phyloP scores from a whole-genome alignment of 2,113 vertebrate species.

The Fregetta grallaria region DNA sequence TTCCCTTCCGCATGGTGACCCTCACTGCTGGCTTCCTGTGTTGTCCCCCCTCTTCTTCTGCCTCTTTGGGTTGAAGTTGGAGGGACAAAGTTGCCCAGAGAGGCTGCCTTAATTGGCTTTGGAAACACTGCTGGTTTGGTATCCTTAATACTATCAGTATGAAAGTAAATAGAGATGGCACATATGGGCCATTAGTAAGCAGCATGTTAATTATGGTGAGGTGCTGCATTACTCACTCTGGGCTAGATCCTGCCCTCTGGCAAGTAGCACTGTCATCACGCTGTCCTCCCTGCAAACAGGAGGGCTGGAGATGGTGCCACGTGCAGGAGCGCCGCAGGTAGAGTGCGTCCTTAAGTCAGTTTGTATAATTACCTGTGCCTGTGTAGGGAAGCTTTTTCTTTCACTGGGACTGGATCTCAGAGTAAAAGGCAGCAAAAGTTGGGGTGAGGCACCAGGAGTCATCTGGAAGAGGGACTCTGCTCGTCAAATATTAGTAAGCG shows the following conservation, averaged over 20 bases:
- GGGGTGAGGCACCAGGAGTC: not conserved
- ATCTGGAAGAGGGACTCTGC: not conserved
- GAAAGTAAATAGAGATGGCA: slow-evolving; percentile 23
- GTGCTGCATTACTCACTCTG: slow-evolving; percentile 16
- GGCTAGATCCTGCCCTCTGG: slow-evolving; percentile 29
- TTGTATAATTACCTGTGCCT: not conserved
- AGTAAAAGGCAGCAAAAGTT: not conserved
- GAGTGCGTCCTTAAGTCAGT: rapidly evolving
- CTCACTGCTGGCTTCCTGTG: not conserved
- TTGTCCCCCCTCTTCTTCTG: not conserved
- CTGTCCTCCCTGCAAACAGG: not conserved
- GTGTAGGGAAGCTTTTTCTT: not conserved
- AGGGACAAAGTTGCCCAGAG: not conserved
- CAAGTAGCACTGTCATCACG: not conserved
- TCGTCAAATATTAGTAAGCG: not conserved
- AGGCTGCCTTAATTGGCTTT: not conserved
- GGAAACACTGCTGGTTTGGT: not conserved
- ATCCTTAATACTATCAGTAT: not conserved
- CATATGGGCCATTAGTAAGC: slow-evolving; percentile 25
- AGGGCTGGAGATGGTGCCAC: not conserved
- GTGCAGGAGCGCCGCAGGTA: rapidly evolving
- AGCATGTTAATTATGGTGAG: slow-evolving; percentile 39
- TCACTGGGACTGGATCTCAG: not conserved
- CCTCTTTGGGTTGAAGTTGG: not conserved
- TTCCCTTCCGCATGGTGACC: not conserved